phyloP scores from a whole-genome alignment of 2,797 vertebrate genomes.

The Centropyge bicolor region DNA sequence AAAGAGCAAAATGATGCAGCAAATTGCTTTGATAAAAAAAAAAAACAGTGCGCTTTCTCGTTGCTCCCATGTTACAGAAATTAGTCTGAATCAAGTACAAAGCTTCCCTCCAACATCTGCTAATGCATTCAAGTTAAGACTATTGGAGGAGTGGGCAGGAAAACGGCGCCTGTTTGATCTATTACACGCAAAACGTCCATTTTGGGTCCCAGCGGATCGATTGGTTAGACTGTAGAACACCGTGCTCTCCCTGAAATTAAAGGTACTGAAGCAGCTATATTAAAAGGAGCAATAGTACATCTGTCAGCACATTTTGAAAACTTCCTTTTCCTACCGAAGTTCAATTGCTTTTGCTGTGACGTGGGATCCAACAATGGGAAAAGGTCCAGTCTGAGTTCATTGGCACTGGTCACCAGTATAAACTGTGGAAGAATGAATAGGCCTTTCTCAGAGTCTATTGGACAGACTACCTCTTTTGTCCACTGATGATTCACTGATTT shows the following conservation, averaged over 20 bases:
- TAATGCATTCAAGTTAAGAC: slow-evolving; percentile 60
- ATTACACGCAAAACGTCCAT: slow-evolving; percentile 61
- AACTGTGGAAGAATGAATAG: slow-evolving; percentile 58
- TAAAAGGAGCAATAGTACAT: slow-evolving; percentile 22
- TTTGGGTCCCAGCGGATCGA: slow-evolving; percentile 41
- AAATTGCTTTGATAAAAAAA: slow-evolving; percentile 51
- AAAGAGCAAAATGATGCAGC: slow-evolving; percentile 58
- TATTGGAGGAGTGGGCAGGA: slow-evolving; percentile 39
- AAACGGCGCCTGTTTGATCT: slow-evolving; percentile 53
- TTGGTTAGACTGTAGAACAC: slow-evolving; percentile 39
- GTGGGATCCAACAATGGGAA: slow-evolving; percentile 40
- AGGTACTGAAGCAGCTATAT: slow-evolving; percentile 22
- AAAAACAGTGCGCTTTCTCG: slow-evolving; percentile 17
- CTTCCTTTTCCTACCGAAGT: slow-evolving; percentile 12
- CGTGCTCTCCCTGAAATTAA: slow-evolving; percentile 37
- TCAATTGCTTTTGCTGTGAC: slow-evolving; percentile 20
- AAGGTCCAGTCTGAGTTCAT: slow-evolving; percentile 47
- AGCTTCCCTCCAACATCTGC: slow-evolving; percentile 71
- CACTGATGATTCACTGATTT: slow-evolving; percentile 60
- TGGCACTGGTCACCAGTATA: slow-evolving; percentile 58
- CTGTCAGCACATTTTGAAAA: slow-evolving; percentile 35
- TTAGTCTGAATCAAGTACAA: slow-evolving; percentile 56
- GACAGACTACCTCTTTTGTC: slow-evolving; percentile 67
- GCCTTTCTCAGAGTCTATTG: slow-evolving; percentile 57
- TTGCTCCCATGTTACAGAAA: slow-evolving; percentile 53